Base-by-base conservation (phyloP, 2,888 invertebrate species). In the Portevinia maculata region DNA sequence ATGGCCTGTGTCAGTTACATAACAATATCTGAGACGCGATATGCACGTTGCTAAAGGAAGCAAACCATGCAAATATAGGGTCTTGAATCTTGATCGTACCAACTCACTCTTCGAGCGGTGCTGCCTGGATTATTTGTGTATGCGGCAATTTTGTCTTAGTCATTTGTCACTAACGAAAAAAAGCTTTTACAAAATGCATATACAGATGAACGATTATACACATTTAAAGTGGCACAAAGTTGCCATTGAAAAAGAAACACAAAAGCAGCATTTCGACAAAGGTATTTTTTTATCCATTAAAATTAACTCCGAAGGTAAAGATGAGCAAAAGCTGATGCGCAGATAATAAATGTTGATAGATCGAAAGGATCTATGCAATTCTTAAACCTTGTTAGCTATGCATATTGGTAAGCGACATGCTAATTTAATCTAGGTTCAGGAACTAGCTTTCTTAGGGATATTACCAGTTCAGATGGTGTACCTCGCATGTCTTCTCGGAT, bases 1-100 rank as follows among this genome's bases (percentile, higher is more conserved):
- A 81, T 55, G 75, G 70, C 46, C 46, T 81, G 65, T 70, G 59
- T 65, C 48, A 65, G 21, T 65, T 75, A 64, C 60, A 55, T 75
- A 65, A 81, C 28, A 46, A 48, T 46, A 48, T 9, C 32, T 4
- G n/a, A 11, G 3, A 11, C 8, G 11, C 24, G 24, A 52, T 37
- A 15, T 32, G 41, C 55, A 60, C 48, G 39, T 69, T 69, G 48
- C 55, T 32, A 15, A 53, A 44, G 30, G 41, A 59, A 59, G 65
- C n/a, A 52, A 19, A 9, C 44, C 44, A 44, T 44, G 19, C 44
- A 19, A 11, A 24, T 21, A 13, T 17, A 13, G 13, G 13, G 21
- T 13, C 13, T 6, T 4, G n/a, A 24, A 24, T 5, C 19, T 41
- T 55, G 39, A 48, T 39, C 39, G 21, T 57, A 55, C 21, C 37